Evolutionary conservation across 1,140 invertebrate genomes (phyloP).

Genomic region (Sminthurides bifidus): DNA sequence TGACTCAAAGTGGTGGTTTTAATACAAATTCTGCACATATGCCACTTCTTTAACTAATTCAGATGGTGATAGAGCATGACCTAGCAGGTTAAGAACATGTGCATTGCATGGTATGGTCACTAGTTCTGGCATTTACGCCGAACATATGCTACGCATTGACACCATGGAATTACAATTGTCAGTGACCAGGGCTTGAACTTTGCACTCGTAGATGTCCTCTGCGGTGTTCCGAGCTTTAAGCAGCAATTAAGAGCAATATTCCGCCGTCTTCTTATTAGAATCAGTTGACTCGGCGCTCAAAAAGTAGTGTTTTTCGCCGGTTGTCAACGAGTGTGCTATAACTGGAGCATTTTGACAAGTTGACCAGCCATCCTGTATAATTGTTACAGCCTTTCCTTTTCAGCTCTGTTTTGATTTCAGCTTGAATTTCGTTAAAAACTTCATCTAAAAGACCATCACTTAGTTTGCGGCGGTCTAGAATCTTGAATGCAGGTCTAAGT

Average conservation of each 20-base stretch:
- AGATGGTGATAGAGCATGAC: neutral
- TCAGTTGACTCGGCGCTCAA: neutral
- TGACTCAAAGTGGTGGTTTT: constrained; percentile 10
- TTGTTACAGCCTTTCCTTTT: constrained; percentile 2
- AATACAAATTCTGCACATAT: constrained; percentile 6
- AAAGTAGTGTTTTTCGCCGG: neutral
- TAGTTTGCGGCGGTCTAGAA: neutral
- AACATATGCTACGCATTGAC: neutral
- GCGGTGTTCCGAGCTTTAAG: neutral
- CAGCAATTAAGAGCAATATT: neutral
- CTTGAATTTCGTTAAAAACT: neutral
- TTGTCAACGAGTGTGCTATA: neutral
- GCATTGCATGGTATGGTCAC: neutral
- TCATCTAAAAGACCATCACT: neutral
- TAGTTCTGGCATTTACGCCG: neutral
- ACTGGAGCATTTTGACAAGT: neutral
- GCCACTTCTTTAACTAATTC: neutral
- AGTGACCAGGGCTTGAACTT: neutral
- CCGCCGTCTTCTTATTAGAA: neutral
- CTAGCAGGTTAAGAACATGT: constrained; percentile 1
- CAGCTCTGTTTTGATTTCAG: neutral
- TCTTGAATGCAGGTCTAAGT: neutral
- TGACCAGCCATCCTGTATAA: constrained; percentile 12
- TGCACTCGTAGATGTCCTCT: neutral
- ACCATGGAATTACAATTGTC: constrained; percentile 7